Evolutionary conservation across 2,888 invertebrate genomes (phyloP), one percentile per base, ranked within the genome.

Genomic region (Napeogenes sylphis): DNA sequence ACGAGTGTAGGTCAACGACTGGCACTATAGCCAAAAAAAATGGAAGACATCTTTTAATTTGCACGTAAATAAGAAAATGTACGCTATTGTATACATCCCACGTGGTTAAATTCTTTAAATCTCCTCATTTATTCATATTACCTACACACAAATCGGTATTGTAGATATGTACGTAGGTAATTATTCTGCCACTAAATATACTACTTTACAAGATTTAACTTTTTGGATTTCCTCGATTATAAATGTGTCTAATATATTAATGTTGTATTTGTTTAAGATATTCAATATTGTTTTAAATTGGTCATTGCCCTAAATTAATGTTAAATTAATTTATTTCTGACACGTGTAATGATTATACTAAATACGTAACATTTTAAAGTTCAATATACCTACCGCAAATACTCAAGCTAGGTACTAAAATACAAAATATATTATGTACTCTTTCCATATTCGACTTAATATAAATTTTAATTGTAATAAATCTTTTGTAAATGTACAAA

Each of bases 1-100:
- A 45, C 10, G 8, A 6, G 42, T 42, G 0, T 45, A 56, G 67
- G 67, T 64, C 68, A 64, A 51, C 59, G 68, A 69, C 67, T 56
- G 47, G 45, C 33, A 32, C 2, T 8, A 10, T 4, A 47, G 8
- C 38, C 32, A 51, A 21, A 30, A 51, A 47, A 30, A n/a, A 8
- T 30, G 30, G 10, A 30, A 51, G 21, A 51, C 2, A 6, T 4
- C 21, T 30, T 51, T 51, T 30, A 51, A 30, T 30, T n/a, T 30
- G 21, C 51, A 8, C 14, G 8, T 30, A 6, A 30, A 51, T 30
- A n/a, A 51, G 8, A 3, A 2, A 4, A 4, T 47, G 4, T 14
- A 47, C 3, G 14, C 4, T 47, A n/a, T 47, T 5, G 4, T 35
- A 3, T 35, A 35, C 35, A 35, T 35, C 35, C 35, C 6, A 35